Evolutionary conservation across 2,797 vertebrate species (phyloP).

Genomic region (Danio albolineatus): DNA sequence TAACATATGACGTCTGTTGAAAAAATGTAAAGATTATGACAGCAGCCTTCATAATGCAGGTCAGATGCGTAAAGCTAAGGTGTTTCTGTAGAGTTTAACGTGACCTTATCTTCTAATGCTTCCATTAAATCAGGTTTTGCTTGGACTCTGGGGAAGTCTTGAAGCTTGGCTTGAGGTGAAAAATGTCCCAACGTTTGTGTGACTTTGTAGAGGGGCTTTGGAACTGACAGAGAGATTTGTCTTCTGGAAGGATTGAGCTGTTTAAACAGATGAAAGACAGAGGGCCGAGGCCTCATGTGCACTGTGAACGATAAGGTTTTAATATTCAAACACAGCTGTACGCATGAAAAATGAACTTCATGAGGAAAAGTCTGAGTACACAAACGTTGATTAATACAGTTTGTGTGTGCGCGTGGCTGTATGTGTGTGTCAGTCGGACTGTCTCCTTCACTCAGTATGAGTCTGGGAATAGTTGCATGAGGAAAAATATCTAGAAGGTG

Average conservation of each 20-base stretch:
- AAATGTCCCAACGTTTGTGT: constrained; percentile 22
- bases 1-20: constrained; percentile 7
- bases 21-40: constrained; percentile 18
- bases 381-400: constrained; percentile 22
- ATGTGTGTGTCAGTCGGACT: constrained; percentile 37
- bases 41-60: not conserved
- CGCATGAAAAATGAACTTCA: constrained; percentile 46
- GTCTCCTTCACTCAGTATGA: constrained; percentile 42
- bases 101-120: constrained; percentile 12
- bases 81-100: constrained; percentile 17
- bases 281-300: not conserved
- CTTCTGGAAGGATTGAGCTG: constrained; percentile 37
- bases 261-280: constrained; percentile 49
- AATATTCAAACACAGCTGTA: constrained; percentile 43
- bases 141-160: not conserved
- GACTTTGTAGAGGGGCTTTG: constrained; percentile 24
- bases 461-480: constrained; percentile 21
- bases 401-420: constrained; percentile 12
- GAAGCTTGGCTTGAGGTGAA: not conserved
- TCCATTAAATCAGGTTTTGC: constrained; percentile 25
- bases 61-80: not conserved
- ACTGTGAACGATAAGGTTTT: constrained; percentile 16
- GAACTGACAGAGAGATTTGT: constrained; percentile 45
- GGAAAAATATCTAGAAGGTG: constrained; percentile 8
- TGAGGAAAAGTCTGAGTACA: constrained; percentile 47